A percentile compares a stretch with the other conserved stretches of the same genome.
These are phyloP conservation scores for Prietella phreatophila DNA, from an alignment of 2,113 vertebrate genomes.

Conservation along the genomic window DNA sequence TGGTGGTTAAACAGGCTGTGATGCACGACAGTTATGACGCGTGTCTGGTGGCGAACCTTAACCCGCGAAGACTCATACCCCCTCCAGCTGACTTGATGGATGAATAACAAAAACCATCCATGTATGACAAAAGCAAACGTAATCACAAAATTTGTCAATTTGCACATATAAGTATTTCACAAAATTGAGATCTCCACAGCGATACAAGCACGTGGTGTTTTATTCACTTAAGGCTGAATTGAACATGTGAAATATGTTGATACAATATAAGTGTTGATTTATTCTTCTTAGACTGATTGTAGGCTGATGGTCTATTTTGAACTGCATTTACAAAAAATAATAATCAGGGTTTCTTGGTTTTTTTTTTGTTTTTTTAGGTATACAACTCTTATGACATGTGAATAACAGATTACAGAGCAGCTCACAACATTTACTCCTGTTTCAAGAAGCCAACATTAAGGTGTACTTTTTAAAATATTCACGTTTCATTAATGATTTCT, in stretches of 20 bases:
- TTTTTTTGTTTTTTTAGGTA: neutral
- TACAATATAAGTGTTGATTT: neutral
- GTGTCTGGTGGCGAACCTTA: constrained; percentile 91
- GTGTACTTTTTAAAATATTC: neutral
- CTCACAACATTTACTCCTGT: neutral
- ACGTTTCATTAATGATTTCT: neutral
- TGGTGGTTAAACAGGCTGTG: constrained; percentile 76
- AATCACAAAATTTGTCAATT: neutral
- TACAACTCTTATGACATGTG: constrained; percentile 4
- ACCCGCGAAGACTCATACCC: constrained; percentile 88
- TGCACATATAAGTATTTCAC: constrained; percentile 7
- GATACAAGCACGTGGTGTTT: constrained; percentile 25
- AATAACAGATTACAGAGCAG: neutral
- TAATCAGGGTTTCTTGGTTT: too few relatives aligned
- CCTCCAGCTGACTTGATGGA: constrained; percentile 84
- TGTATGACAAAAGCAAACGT: constrained; percentile 9
- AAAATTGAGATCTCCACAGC: neutral
- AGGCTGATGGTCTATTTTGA: neutral
- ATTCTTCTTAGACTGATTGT: neutral
- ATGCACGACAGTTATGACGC: constrained; percentile 97
- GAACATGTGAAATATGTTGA: neutral
- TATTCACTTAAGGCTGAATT: constrained; percentile 15
- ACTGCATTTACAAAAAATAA: neutral
- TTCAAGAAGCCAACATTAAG: neutral
- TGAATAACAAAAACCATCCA: constrained; percentile 56